phyloP scores from a whole-genome alignment of 2,888 invertebrate species.

The Crematogaster levior region DNA sequence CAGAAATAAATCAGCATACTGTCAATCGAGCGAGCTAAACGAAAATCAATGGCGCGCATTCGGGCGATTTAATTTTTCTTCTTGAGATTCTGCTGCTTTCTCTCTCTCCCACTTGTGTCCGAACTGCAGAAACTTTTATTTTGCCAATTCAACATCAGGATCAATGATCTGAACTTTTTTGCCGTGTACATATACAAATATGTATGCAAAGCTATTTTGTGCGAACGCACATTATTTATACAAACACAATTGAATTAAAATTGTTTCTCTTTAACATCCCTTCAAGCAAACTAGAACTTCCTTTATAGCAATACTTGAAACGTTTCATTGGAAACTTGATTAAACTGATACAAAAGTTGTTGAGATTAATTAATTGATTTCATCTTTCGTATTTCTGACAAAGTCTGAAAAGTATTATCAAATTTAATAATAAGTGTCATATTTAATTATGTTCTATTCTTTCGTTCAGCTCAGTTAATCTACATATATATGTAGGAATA shows the following conservation, averaged over 20 bases:
- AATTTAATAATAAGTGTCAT: slow-evolving; percentile 28
- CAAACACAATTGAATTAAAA: slow-evolving; percentile 21
- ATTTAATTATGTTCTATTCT: background rate
- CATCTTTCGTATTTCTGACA: slow-evolving; percentile 17
- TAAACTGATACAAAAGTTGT: slow-evolving; percentile 28
- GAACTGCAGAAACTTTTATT: slow-evolving; percentile 17
- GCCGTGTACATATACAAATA: background rate
- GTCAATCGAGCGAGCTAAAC: slow-evolving; percentile 19
- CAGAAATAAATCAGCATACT: slow-evolving; percentile 7
- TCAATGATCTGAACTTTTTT: slow-evolving; percentile 12
- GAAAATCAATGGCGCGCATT: slow-evolving; percentile 14
- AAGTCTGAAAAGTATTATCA: slow-evolving; percentile 3
- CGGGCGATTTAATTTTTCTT: slow-evolving; percentile 31
- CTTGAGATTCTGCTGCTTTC: background rate
- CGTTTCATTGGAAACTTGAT: slow-evolving; percentile 33
- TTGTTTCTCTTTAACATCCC: slow-evolving; percentile 34
- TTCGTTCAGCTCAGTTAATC: background rate
- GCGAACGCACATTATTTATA: slow-evolving; percentile 14
- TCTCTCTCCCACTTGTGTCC: background rate
- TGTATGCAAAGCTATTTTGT: slow-evolving; percentile 3
- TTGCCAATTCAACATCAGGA: background rate
- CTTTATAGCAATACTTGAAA: slow-evolving; percentile 38
- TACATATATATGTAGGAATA: background rate
- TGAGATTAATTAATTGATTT: slow-evolving; percentile 50
- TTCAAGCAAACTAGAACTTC: background rate